Evolutionary conservation across 1,140 invertebrate species (phyloP), one percentile per base, ranked within the genome.

Genomic region (Zelostemma sp.): DNA sequence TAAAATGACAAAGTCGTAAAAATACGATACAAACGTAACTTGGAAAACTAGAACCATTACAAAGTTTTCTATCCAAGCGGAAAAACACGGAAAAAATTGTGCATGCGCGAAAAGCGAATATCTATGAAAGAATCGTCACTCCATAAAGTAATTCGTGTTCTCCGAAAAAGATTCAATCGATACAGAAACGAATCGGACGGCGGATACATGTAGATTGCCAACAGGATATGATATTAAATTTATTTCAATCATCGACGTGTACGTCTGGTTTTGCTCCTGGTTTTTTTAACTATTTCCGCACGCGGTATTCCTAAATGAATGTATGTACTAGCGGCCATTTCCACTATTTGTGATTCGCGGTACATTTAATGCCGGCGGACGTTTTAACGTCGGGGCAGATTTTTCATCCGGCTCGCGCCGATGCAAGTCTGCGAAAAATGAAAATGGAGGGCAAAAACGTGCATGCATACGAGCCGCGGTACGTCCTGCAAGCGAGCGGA

Each of bases 361-460:
- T 66, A 65, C 55, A 54, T 68, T 72, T 67, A 74, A 72, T 68
- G 62, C 49, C 33, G 56, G 38, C 45, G 56, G 51, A 63, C 62
- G 56, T 74, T 75, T 68, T 68, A 65, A 70, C 61, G 55, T 12
- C 45, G 35, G 47, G 57, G 64, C 65, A 68, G 64, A 70, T 64
- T 75, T 70, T 72, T 65, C 56, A 35, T 58, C 17, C 53, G 48
- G 4, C 35, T 57, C 33, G 25, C 25, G 35, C 9, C 60, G 28
- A 56, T 28, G 60, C 60, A 62, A 64, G 48, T 57, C 54, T 49
- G 53, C 66, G 62, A 68, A 73, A 75, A 80, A 75, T 76, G 76
- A 78, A 78, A 78, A 78, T 74, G 73, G 65, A 75, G 74, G 68
- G 66, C 66, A 75, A 78, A 79, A 80, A 67, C 53, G 57, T 53